These are phyloP conservation scores for Semicossyphus pulcher DNA, from an alignment of 2,113 vertebrate species.

Conservation along the genomic window DNA sequence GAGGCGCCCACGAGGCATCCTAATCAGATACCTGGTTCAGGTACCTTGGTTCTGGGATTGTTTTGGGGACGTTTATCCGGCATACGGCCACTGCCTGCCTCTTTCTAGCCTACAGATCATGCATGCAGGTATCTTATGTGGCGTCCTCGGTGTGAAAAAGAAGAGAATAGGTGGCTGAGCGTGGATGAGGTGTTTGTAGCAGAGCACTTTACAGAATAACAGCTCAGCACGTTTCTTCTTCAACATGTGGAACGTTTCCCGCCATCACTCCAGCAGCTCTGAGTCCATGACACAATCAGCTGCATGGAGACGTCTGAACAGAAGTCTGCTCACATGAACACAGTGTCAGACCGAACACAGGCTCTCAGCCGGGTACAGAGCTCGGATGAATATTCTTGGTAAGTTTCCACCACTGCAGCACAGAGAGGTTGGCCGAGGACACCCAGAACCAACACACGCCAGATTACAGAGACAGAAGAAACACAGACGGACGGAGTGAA, in stretches of 20 bases:
- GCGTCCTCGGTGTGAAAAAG: neutral
- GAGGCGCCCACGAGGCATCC: too few species aligned
- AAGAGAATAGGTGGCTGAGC: neutral
- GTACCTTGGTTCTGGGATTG: too few species aligned
- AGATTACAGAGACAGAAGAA: neutral
- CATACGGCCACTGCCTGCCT: too few species aligned
- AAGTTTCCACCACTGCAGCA: conserved; percentile 38
- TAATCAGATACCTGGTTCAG: too few species aligned
- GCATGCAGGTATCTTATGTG: too few species aligned
- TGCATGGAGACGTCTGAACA: neutral
- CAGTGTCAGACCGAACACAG: neutral
- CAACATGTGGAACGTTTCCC: neutral
- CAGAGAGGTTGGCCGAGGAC: conserved; percentile 8
- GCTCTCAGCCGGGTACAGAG: neutral
- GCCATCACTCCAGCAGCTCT: too few species aligned
- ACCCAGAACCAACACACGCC: neutral
- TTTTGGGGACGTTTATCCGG: too few species aligned
- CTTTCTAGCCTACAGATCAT: too few species aligned
- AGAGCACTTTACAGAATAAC: neutral
- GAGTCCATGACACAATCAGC: neutral
- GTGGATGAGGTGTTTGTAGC: neutral
- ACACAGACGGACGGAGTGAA: neutral
- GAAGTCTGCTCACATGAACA: neutral
- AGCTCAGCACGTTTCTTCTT: neutral
- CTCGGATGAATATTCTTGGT: conserved; percentile 16